Evolutionary conservation across 2,113 vertebrate species (phyloP).

Genomic region (Lepus americanus): DNA sequence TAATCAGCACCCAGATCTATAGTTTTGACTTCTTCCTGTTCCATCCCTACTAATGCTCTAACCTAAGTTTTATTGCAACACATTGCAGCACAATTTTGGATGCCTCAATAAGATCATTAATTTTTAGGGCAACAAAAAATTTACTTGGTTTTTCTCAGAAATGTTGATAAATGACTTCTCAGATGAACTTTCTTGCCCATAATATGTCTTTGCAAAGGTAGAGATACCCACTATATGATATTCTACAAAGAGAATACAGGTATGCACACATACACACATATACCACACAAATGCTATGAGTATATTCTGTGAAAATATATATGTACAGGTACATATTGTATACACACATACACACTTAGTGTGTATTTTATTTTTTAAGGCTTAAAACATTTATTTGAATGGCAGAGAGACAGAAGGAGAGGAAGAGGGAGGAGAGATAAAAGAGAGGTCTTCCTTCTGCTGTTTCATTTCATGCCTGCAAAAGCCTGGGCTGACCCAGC

Average conservation of each 20-base stretch:
- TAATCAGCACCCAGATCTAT: neutral
- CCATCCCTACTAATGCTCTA: too few species aligned
- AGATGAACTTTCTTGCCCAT: neutral
- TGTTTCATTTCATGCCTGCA: too few species aligned
- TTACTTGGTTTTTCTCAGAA: neutral
- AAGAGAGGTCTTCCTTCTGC: too few species aligned
- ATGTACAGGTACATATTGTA: neutral
- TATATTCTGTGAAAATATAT: neutral
- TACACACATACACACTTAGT: neutral
- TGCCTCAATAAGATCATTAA: neutral
- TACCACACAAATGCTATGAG: neutral
- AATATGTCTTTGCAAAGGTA: neutral
- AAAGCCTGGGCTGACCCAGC: too few species aligned
- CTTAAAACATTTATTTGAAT: too few species aligned
- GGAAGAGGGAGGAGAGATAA: too few species aligned
- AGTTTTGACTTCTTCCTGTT: neutral
- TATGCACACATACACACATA: neutral
- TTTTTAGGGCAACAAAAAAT: neutral
- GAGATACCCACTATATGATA: neutral
- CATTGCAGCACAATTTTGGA: neutral
- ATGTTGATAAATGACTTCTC: neutral
- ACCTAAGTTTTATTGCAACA: neutral
- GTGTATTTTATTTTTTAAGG: neutral
- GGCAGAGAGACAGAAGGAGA: too few species aligned
- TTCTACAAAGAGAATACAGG: neutral